Evolutionary conservation across 2,888 invertebrate species (phyloP).

Genomic region (Eristalis tenax): DNA sequence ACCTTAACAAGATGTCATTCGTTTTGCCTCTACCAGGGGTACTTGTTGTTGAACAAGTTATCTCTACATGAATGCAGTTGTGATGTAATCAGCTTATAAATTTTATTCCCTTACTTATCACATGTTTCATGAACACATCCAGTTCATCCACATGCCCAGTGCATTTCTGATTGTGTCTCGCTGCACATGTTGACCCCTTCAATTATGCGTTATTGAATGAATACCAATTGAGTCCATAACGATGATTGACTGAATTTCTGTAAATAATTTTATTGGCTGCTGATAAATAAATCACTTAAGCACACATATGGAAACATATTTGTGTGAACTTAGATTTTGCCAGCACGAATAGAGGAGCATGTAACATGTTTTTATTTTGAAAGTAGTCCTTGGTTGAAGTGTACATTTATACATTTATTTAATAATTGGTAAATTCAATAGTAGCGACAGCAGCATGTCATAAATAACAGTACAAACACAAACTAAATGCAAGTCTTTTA

Average conservation of each 20-base stretch:
- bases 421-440: too few relatives aligned
- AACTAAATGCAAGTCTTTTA: too few relatives aligned
- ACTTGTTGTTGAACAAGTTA: not conserved
- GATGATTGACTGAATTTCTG: not conserved
- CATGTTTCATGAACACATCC: not conserved
- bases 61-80: not conserved
- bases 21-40: not conserved
- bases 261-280: not conserved
- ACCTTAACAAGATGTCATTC: not conserved
- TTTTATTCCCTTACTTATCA: not conserved
- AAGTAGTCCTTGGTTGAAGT: too few relatives aligned
- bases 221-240: not conserved
- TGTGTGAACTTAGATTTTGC: not conserved
- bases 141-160: not conserved
- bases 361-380: too few relatives aligned
- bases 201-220: not conserved
- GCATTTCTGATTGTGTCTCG: not conserved
- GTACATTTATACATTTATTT: too few relatives aligned
- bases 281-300: not conserved
- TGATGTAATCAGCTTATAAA: not conserved
- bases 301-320: not conserved
- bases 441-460: too few relatives aligned
- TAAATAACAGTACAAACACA: too few relatives aligned
- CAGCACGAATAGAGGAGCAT: not conserved
- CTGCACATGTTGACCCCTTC: not conserved